Evolutionary conservation across 2,797 vertebrate species (phyloP), one percentile per base, ranked within the genome.

Genomic region (Cercopithecus mitis): DNA sequence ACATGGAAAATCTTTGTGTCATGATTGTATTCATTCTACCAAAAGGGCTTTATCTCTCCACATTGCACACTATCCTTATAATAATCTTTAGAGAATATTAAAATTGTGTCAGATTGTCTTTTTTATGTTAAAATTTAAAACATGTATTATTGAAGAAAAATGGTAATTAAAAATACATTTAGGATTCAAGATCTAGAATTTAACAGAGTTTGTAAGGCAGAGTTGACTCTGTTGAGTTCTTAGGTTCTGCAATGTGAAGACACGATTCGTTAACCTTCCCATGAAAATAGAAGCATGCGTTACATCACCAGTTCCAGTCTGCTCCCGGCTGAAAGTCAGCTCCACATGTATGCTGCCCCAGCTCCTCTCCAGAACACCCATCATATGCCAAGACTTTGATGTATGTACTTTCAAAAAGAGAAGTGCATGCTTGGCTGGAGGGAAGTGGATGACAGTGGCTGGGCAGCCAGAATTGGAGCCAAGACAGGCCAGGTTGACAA

Each of bases 151-250:
- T 81, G 77, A 81, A 24, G 20, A 11, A 91, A 95, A 91, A 91
- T 50, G 91, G 64, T 81, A 87, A 89, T 81, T 57, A 39, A 67
- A 64, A 83, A 39, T 52, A 25, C 22, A 30, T 39, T 81, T 77
- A 80, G 10, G 17, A 93, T 84, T 82, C 14, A 75, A 96, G 97
- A 70, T 47, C 27, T 88, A 95, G 50, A 91, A 70, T 75, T 33
- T 58, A 13, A 17, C 1, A 61, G 52, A 50, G 24, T 85, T 92
- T 33, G 41, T 57, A 80, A 89, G 67, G n/a, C 25, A 22, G 50
- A 25, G 17, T 57, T 86, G 52, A 77, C n/a, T 95, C 75, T 20
- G 58, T 70, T 83, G 25, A 77, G 81, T 43, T 96, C 95, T 84
- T 64, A 82, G 50, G 24, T 94, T 45, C 41, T 87, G 20, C 58